phyloP scores from a whole-genome alignment of 2,113 vertebrate species.

The Daboia siamensis region DNA sequence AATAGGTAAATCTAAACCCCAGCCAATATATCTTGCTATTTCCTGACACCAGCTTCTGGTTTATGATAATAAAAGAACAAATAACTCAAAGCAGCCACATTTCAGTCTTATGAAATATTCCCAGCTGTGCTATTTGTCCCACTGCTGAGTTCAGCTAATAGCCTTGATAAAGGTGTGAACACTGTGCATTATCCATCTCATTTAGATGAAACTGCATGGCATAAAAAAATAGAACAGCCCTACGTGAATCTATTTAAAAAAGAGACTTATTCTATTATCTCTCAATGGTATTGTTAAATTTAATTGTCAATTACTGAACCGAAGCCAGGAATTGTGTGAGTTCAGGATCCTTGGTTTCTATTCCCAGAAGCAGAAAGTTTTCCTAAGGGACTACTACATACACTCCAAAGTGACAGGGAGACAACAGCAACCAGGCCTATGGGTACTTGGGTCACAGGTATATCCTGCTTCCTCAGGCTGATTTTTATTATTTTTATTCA shows the following conservation, averaged over 20 bases:
- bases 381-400: not conserved
- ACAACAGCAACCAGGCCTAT: not conserved
- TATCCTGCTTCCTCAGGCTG: not conserved
- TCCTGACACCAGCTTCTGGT: conserved; percentile 2
- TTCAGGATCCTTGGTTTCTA: not conserved
- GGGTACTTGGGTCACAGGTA: not conserved
- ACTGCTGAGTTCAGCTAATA: conserved; percentile 24
- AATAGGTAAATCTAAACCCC: not conserved
- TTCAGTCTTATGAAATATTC: conserved; percentile 19
- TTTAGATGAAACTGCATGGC: not conserved
- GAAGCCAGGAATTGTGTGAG: not conserved
- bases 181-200: not conserved
- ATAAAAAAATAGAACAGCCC: conserved; percentile 10
- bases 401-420: rapidly evolving
- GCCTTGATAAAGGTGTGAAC: not conserved
- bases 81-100: not conserved
- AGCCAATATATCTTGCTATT: not conserved
- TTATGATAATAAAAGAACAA: conserved; percentile 24
- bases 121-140: conserved; percentile 24
- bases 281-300: conserved; percentile 56
- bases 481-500: not conserved
- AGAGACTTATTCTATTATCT: conserved; percentile 26
- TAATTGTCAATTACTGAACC: conserved; percentile 52
- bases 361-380: not conserved
- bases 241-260: conserved; percentile 38